Evolutionary conservation across 1,140 invertebrate species (phyloP), one percentile per base, ranked within the genome.

Genomic region (Macrobrachium nipponense): DNA sequence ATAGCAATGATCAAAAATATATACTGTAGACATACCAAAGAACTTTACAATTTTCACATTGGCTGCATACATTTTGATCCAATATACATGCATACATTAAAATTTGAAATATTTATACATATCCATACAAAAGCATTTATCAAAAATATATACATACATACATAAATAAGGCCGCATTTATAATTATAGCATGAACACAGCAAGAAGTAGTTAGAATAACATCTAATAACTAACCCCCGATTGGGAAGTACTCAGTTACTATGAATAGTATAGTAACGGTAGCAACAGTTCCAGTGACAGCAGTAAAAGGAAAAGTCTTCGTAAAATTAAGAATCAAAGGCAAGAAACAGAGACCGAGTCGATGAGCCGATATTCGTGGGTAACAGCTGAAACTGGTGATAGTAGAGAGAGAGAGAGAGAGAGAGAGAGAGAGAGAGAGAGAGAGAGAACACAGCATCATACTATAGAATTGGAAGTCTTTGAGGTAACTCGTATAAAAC

Each of bases 361-460:
- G 36, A 43, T 27, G 36, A 15, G 18, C 17, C 18, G 6, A 23
- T 72, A 20, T 27, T 20, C 11, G 23, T 43, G 15, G 6, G 43
- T 20, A 27, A 43, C 64, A 72, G 43, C 20, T 27, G 68, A 20
- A 36, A 20, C 20, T 20, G n/a, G 6, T 12, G 6, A 36, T 20
- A 23, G 12, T 11, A 70, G 68, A 27, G 68, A 70, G 68, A 70
- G 68, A 70, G 68, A 70, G 68, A 70, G 68, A 70, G 70, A 27
- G 70, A 73, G 70, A 27, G 17, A 27, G 17, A 27, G 70, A 27
- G 23, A 73, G 70, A 18, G 15, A 44, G 23, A 27, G 23, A 27
- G 70, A 27, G 23, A 27, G 70, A 15, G 23, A 73, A 51, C 23
- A 51, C 7, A 51, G 20, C n/a, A n/a, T n/a, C n/a, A n/a, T n/a